These are phyloP conservation scores for Jacana jacana DNA, from an alignment of 2,113 vertebrate genomes.

Conservation along the genomic window DNA sequence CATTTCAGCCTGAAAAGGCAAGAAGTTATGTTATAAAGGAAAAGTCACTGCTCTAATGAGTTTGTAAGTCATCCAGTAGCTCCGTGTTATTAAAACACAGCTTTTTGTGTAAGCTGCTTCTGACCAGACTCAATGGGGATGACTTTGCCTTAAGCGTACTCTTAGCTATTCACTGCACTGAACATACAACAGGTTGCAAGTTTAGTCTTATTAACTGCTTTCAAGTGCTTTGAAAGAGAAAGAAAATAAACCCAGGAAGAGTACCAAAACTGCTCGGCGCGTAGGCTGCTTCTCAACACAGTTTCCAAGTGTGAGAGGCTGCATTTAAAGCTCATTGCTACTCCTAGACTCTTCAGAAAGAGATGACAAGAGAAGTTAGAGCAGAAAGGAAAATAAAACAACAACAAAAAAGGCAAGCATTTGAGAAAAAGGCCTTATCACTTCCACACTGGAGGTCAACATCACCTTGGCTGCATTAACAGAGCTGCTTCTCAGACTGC, in stretches of 20 bases:
- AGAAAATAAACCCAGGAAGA: slow-evolving; percentile 35
- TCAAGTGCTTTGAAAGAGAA: slow-evolving; percentile 31
- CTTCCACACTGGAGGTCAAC: neutral
- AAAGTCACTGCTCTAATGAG: neutral
- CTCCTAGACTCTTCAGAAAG: neutral
- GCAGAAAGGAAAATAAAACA: neutral
- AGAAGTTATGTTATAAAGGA: neutral
- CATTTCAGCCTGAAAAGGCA: slow-evolving; percentile 53
- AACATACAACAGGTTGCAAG: slow-evolving; percentile 41
- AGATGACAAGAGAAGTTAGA: neutral
- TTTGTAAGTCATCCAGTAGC: neutral
- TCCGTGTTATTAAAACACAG: neutral
- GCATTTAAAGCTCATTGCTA: slow-evolving; percentile 5
- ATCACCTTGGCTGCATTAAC: neutral
- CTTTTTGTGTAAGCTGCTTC: neutral
- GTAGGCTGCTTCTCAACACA: slow-evolving; percentile 35
- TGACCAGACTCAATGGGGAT: neutral
- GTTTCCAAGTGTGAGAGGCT: slow-evolving; percentile 10
- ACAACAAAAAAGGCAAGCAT: neutral
- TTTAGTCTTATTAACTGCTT: slow-evolving; percentile 44
- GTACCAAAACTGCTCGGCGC: neutral
- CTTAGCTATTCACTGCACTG: neutral
- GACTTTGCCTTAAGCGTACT: neutral
- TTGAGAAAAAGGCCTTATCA: neutral
- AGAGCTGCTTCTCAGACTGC: neutral